Conservation (phyloP, 2,888 invertebrate species). For the Andrena haemorrhoa region DNA sequence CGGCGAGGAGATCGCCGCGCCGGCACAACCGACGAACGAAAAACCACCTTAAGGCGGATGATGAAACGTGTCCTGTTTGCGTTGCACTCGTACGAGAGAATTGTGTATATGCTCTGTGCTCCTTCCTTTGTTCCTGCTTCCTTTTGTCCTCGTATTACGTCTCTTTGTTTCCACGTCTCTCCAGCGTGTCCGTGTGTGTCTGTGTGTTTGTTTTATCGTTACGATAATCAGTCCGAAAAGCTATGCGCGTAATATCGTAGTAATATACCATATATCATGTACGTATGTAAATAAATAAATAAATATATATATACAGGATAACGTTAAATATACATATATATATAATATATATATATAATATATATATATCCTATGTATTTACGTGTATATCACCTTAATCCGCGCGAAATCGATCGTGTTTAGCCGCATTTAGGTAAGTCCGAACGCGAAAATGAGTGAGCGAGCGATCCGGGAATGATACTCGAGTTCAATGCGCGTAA, state of each 20-base stretch:
- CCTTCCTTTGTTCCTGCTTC: slow-evolving; percentile 19
- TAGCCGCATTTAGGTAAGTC: slow-evolving; percentile 70
- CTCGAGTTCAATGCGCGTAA: slow-evolving; percentile 15
- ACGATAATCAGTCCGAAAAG: slow-evolving; percentile 84
- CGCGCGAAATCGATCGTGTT: slow-evolving; percentile 75
- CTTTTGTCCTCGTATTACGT: slow-evolving; percentile 27
- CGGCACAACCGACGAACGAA: slow-evolving; percentile 52
- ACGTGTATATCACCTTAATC: slow-evolving; percentile 76
- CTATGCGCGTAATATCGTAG: slow-evolving; percentile 81
- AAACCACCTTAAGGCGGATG: slow-evolving; percentile 29
- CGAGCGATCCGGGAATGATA: slow-evolving; percentile 58
- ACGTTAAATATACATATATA: slow-evolving; percentile 71
- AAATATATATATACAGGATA: slow-evolving; percentile 68
- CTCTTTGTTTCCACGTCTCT: slow-evolving; percentile 6
- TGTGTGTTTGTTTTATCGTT: slow-evolving; percentile 67
- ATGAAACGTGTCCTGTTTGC: slow-evolving; percentile 60
- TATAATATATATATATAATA: slow-evolving; percentile 58
- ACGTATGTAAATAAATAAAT: slow-evolving; percentile 71
- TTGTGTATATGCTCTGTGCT: slow-evolving; percentile 37
- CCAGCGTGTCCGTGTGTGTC: neutral
- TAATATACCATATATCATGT: slow-evolving; percentile 71
- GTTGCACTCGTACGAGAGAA: slow-evolving; percentile 50
- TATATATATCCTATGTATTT: slow-evolving; percentile 68
- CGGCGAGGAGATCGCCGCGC: slow-evolving; percentile 13
- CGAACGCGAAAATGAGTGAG: slow-evolving; percentile 72